A percentile compares a stretch with the other conserved stretches of the same genome.
Conservation (phyloP, 2,113 vertebrate species). For the Lepidiolamprologus cunningtoni region DNA sequence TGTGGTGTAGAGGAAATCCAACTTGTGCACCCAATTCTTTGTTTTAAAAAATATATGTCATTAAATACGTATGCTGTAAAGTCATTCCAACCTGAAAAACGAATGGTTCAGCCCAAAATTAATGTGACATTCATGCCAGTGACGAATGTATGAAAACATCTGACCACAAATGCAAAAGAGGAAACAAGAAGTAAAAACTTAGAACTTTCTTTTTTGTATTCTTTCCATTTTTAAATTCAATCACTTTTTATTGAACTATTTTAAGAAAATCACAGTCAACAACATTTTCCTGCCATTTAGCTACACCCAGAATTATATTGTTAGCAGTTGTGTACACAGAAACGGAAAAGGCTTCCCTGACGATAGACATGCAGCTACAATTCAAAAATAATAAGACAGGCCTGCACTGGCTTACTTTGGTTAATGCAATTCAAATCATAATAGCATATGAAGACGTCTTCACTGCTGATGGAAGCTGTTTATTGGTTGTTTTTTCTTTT, state of each 20-base stretch:
- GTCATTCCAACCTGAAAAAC: not conserved
- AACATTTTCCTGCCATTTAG: not conserved
- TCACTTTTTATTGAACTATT: not conserved
- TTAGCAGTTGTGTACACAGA: not conserved
- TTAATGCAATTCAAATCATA: constrained; percentile 7
- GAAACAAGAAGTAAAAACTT: not conserved
- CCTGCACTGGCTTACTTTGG: not conserved
- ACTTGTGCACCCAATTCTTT: not conserved
- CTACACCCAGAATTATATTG: not conserved
- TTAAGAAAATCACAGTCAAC: not conserved
- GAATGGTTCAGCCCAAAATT: not conserved
- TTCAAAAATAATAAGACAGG: not conserved
- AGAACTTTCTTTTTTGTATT: not conserved
- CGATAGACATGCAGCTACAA: not conserved
- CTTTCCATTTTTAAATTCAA: not conserved
- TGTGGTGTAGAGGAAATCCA: not conserved
- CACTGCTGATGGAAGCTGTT: not conserved
- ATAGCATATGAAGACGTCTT: constrained; percentile 5
- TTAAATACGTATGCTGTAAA: not conserved
- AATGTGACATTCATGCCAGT: not conserved
- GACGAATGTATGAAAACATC: not conserved
- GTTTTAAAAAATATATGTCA: not conserved
- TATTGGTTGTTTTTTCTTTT: not conserved
- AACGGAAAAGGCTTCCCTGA: not conserved
- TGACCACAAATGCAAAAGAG: not conserved